Base-by-base conservation (phyloP, 1,140 invertebrate species). In the Ladona fulva region DNA sequence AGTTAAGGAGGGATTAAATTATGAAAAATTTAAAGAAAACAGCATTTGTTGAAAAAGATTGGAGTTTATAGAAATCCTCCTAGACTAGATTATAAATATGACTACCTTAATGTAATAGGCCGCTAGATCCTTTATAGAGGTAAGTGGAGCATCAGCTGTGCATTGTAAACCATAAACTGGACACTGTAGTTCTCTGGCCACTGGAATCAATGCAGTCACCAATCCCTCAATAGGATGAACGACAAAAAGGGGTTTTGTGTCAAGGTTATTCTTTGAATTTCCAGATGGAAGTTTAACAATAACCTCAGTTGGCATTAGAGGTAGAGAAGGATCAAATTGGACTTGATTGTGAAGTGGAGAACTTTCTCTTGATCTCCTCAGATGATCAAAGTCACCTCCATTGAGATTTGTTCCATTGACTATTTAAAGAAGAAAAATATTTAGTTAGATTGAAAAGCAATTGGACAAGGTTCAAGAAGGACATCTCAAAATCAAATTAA, bases 171-270 rank as follows among this genome's bases (percentile, higher is more conserved):
- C 97, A 86, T 92, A 97, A 42, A 95, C 95, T 25, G 94, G 92
- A 76, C 89, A 88, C 14, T 92, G 86, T 59, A 98, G 84, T 80
- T 91, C 86, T 24, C 86, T 85, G 0, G 94, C 92, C 37, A 97
- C 82, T n/a, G 85, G 84, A 82, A 89, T 88, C 76, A 98, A 84
- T 1, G 91, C 86, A 1, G 87, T 86, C 0, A 92, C 90, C 78
- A 92, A 90, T 80, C 97, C 97, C 88, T 99, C 97, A 80, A 99
- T 96, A 0, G 97, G 94, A 85, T 97, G 95, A 42, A 97, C 87
- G 75, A 95, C 87, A 83, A 95, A 95, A 19, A 95, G 82, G 12
- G 90, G 88, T 73, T 79, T 83, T 12, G 81, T 79, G 25, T 82
- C 83, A 1, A 82, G 85, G 52, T 82, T 80, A 0, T 81, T 82